Base-by-base conservation (phyloP, 1,140 invertebrate genomes). In the Cyclargus thomasi region DNA sequence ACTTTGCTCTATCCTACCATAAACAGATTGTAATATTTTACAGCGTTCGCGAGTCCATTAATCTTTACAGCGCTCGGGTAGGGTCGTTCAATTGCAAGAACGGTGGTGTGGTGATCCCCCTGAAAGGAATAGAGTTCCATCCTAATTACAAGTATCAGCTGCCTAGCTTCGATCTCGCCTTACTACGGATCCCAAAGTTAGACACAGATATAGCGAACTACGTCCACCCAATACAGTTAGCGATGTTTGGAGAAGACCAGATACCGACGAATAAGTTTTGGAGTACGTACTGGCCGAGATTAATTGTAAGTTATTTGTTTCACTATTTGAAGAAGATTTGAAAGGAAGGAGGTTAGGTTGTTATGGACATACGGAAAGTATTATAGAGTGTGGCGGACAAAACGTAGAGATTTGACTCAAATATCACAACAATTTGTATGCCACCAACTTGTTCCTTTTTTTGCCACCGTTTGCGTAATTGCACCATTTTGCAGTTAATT, bases 11-110 rank as follows among this genome's bases (percentile, higher is more conserved):
- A 53, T 4, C 47, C 47, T 14, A 11, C n/a, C 1, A 17, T 2
- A 53, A 7, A 53, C 11, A 55, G 3, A 18, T 20, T 17, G 16
- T 55, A 18, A 20, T 59, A 2, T 39, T 53, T 83, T 80, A 57
- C 72, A 88, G 84, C 36, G 72, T 83, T 22, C 71, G 84, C 65
- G 84, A 86, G 67, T 75, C 84, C 0, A 82, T 86, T 10, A 86
- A 80, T 67, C 65, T 86, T 35, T 83, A 81, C 62, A 69, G 72
- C 67, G 82, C 69, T n/a, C 71, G 85, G 10, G 67, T 89, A 22
- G 86, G 86, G 17, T 79, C 82, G 1, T 76, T 86, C 14, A 79
- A 87, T 63, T 85, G 80, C 64, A 89, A 89, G 73, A 80, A 75
- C 75, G 83, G 85, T 65, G 86, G 86, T 1, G 18, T 70, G 0